phyloP scores from a whole-genome alignment of 2,113 vertebrate species.

The Noturus placidus region DNA sequence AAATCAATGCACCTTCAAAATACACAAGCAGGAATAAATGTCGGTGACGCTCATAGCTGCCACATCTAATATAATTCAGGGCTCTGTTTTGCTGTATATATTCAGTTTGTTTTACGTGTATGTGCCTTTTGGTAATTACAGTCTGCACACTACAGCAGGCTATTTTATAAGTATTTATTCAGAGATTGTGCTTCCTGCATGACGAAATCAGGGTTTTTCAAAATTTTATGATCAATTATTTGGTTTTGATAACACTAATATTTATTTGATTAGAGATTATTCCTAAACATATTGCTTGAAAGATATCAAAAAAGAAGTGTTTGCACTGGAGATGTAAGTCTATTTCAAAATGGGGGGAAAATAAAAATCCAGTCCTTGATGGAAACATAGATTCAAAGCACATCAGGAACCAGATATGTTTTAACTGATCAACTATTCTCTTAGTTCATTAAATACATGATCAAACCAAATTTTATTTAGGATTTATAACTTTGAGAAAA shows the following conservation, averaged over 20 bases:
- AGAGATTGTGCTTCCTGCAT: neutral
- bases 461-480: neutral
- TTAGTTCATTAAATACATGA: neutral
- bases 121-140: conserved; percentile 45
- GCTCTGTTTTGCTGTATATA: neutral
- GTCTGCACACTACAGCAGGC: neutral
- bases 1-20: conserved; percentile 47
- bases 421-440: neutral
- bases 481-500: no score
- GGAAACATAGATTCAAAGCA: neutral
- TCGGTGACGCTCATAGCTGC: conserved; percentile 27
- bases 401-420: neutral
- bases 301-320: neutral
- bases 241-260: neutral
- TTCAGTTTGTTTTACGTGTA: neutral
- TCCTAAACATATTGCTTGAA: neutral
- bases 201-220: no score
- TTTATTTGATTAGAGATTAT: neutral
- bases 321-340: neutral
- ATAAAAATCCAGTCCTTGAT: neutral
- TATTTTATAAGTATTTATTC: conserved; percentile 35
- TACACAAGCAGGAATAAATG: neutral
- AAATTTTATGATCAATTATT: conserved; percentile 6
- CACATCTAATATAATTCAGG: conserved; percentile 33
- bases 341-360: neutral